Base-by-base conservation (phyloP, 2,888 invertebrate species). In the Altica lythri region DNA sequence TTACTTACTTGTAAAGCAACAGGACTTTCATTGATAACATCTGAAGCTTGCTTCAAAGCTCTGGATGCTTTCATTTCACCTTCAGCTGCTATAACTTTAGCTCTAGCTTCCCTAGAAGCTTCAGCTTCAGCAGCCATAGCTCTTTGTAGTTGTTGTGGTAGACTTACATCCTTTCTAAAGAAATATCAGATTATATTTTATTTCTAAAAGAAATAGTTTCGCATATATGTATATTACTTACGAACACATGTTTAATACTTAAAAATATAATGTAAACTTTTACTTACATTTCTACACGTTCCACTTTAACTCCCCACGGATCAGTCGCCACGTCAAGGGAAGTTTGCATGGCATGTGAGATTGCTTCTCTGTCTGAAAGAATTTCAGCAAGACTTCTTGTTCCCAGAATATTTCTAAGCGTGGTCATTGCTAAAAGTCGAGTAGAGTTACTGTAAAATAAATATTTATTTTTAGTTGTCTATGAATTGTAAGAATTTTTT, bases 281-380 rank as follows among this genome's bases (percentile, higher is more conserved):
- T 34, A 51, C 85, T 84, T 79, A 92, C 92, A 96, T 94, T 83
- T 96, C 95, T 17, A 95, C 95, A 61, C 95, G 81, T 75, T 95
- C 95, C 9, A 95, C 93, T 78, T 93, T 92, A 30, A 94, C 91
- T 18, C 93, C 94, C 94, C 94, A 93, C 1, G 91, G 91, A 70
- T 92, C 92, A 0, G 93, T 92, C 29, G 92, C 92, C 55, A 90
- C 89, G 66, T 93, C 92, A 59, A 94, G 75, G 37, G 88, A 86
- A 32, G 84, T 77, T 75, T 94, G 92, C 94, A 96, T 95, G 60
- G 88, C 86, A 71, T 90, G 89, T 35, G 94, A 92, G 68, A 97
- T 93, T 9, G 88, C 87, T 73, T 96, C 95, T 47, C 96, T 80
- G 72, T 97, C 96, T 0, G 92, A 90, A 10, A 97, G 81, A 53